A percentile compares a stretch with the other conserved stretches of the same genome.
phyloP scores from a whole-genome alignment of 2,888 invertebrate genomes.

The Caenorhabditis sp. region DNA sequence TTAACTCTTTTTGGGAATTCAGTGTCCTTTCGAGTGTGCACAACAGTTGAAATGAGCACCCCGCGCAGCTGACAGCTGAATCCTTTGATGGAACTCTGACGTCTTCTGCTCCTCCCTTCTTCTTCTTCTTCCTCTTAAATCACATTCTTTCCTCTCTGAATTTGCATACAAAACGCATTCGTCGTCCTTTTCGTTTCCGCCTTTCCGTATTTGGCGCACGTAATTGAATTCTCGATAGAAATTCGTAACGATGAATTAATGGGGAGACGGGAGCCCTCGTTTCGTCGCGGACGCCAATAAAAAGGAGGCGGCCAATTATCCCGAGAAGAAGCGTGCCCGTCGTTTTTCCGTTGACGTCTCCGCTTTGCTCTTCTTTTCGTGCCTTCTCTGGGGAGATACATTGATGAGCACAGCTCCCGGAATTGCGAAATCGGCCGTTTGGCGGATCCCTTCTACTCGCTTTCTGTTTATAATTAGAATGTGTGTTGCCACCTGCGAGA shows the following conservation, averaged over 20 bases:
- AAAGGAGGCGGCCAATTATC: slow-evolving; percentile 20
- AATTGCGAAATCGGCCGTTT: slow-evolving; percentile 29
- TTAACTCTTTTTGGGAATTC: slow-evolving; percentile 24
- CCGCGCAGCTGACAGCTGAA: too few relatives aligned
- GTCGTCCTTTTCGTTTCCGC: slow-evolving; percentile 8
- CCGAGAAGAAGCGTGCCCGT: slow-evolving; percentile 22
- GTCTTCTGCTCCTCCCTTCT: not conserved
- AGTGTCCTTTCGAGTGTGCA: slow-evolving; percentile 6
- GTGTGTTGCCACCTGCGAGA: too few relatives aligned
- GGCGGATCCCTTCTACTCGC: not conserved
- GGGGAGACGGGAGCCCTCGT: slow-evolving; percentile 4
- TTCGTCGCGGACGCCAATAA: slow-evolving; percentile 6
- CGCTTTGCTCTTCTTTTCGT: slow-evolving; percentile 18
- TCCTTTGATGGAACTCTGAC: too few relatives aligned
- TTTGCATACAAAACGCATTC: slow-evolving; percentile 17
- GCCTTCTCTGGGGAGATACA: slow-evolving; percentile 31
- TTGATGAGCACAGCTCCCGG: slow-evolving; percentile 20
- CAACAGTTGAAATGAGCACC: not conserved
- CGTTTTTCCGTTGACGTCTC: slow-evolving; percentile 27
- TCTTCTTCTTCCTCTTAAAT: not conserved
- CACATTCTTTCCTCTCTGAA: not conserved
- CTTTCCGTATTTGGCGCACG: slow-evolving; percentile 10
- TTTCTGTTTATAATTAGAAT: not conserved
- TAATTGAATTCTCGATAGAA: slow-evolving; percentile 9
- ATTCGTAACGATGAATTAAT: slow-evolving; percentile 43